phyloP scores from a whole-genome alignment of 2,888 invertebrate species.

The Calliphora vomitoria region DNA sequence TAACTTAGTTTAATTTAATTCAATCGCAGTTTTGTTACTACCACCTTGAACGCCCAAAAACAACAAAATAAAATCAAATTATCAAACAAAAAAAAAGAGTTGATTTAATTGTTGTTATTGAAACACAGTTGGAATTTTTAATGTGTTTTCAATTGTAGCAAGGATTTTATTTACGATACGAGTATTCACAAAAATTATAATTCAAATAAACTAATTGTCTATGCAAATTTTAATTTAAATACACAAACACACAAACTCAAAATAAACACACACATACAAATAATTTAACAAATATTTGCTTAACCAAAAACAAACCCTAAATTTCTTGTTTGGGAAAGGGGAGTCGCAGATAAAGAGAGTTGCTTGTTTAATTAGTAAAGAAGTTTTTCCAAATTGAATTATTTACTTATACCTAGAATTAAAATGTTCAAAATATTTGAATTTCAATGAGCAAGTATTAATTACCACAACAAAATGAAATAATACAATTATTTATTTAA shows the following conservation, averaged over 20 bases:
- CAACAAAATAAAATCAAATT: slow-evolving; percentile 56
- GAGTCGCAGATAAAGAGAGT: neutral
- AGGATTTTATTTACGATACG: slow-evolving; percentile 32
- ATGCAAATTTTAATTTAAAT: slow-evolving; percentile 66
- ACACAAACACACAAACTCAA: neutral
- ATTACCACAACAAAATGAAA: slow-evolving; percentile 54
- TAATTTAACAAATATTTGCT: slow-evolving; percentile 27
- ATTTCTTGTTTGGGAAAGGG: neutral
- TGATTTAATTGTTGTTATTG: slow-evolving; percentile 66
- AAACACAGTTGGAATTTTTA: slow-evolving; percentile 65
- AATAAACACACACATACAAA: neutral
- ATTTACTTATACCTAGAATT: slow-evolving; percentile 60
- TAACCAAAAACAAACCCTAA: neutral
- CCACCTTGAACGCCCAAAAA: neutral
- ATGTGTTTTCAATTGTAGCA: slow-evolving; percentile 61
- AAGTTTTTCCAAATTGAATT: slow-evolving; percentile 65
- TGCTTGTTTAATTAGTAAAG: slow-evolving; percentile 60
- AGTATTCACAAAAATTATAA: slow-evolving; percentile 44
- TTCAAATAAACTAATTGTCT: slow-evolving; percentile 66
- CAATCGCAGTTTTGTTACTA: slow-evolving; percentile 20
- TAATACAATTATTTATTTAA: slow-evolving; percentile 55
- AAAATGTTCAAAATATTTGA: slow-evolving; percentile 44
- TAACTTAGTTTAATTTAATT: neutral
- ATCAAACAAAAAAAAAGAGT: slow-evolving; percentile 47
- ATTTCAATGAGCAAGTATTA: slow-evolving; percentile 60